phyloP scores from a whole-genome alignment of 2,888 invertebrate genomes.

The Aphodius sticticus region DNA sequence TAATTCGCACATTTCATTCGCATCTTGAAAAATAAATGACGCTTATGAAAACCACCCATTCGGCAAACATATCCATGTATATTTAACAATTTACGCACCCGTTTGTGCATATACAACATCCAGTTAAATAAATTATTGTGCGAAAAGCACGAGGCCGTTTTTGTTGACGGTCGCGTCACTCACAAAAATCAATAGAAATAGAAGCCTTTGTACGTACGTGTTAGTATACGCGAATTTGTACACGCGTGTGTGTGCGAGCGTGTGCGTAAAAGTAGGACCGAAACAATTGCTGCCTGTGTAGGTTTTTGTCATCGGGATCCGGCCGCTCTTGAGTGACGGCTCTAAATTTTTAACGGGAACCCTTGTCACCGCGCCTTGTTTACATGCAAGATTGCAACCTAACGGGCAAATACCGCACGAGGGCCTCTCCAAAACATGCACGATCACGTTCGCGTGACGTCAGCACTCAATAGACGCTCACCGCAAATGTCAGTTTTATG shows the following conservation, averaged over 20 bases:
- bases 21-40: conserved; percentile 4
- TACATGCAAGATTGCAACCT: conserved; percentile 4
- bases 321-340: not conserved
- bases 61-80: conserved; percentile 4
- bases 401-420: not conserved
- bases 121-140: not conserved
- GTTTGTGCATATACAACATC: not conserved
- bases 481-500: not conserved
- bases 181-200: not conserved
- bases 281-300: not conserved
- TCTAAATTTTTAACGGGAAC: not conserved
- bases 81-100: not conserved
- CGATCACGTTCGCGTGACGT: not conserved
- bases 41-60: not conserved
- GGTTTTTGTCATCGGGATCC: not conserved
- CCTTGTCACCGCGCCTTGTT: conserved; percentile 4
- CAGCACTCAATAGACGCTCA: not conserved
- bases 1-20: not conserved
- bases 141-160: not conserved
- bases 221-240: not conserved
- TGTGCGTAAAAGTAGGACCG: not conserved
- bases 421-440: not conserved
- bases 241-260: not conserved
- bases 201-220: not conserved
- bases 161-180: not conserved